Evolutionary conservation across 2,888 invertebrate genomes (phyloP).

Genomic region (Taenaris catops): DNA sequence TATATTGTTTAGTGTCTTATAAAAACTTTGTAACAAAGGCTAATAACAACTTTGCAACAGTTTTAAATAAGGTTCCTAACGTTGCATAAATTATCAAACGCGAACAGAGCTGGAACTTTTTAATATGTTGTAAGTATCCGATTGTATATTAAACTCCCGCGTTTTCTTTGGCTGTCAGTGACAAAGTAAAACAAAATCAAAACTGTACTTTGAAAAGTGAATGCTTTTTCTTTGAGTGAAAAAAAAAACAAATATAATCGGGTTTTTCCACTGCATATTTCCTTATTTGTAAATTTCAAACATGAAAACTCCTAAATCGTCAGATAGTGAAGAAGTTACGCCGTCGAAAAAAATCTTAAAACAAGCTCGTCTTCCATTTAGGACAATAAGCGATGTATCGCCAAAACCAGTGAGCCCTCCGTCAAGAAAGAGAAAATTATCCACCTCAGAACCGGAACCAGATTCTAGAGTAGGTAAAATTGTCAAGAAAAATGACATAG

Average conservation of each 20-base stretch:
- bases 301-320: slow-evolving; percentile 63
- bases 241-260: slow-evolving; percentile 1
- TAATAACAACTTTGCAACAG: too few species aligned
- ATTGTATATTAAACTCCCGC: slow-evolving; percentile 16
- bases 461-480: slow-evolving; percentile 59
- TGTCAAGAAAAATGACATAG: slow-evolving; percentile 53
- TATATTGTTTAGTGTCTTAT: too few species aligned
- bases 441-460: slow-evolving; percentile 48
- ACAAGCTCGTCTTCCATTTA: slow-evolving; percentile 82
- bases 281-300: slow-evolving; percentile 25
- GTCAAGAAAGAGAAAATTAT: slow-evolving; percentile 66
- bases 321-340: slow-evolving; percentile 52
- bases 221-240: slow-evolving; percentile 28
- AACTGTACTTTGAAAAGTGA: slow-evolving; percentile 26
- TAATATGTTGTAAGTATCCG: slow-evolving; percentile 1
- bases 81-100: too few species aligned
- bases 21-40: too few species aligned
- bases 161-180: slow-evolving; percentile 14
- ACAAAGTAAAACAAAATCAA: slow-evolving; percentile 13
- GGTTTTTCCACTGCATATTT: slow-evolving; percentile 13
- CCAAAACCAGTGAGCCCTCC: slow-evolving; percentile 44
- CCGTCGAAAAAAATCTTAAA: slow-evolving; percentile 79
- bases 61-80: too few species aligned
- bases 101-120: too few species aligned
- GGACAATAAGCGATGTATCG: slow-evolving; percentile 66